phyloP scores from a whole-genome alignment of 2,797 vertebrate species.

The Lutjanus argentimaculatus region DNA sequence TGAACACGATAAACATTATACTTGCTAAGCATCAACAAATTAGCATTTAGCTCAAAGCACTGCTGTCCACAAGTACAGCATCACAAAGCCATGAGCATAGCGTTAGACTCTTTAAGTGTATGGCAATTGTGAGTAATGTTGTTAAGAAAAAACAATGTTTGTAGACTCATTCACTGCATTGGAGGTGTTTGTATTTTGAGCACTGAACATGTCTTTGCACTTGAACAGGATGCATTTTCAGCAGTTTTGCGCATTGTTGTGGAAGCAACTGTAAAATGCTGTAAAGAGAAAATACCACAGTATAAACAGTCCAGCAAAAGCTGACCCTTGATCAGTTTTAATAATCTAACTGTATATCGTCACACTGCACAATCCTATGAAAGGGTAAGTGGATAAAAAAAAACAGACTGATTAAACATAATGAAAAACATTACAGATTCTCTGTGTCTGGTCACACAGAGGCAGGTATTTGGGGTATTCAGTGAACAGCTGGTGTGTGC shows the following conservation, averaged over 20 bases:
- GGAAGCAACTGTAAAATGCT: not conserved
- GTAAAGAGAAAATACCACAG: not conserved
- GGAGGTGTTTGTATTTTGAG: not conserved
- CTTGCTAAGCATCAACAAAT: too few relatives aligned
- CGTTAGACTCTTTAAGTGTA: not conserved
- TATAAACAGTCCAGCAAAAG: not conserved
- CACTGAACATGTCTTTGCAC: too few relatives aligned
- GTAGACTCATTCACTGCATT: not conserved
- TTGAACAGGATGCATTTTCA: too few relatives aligned
- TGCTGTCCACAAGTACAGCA: too few relatives aligned
- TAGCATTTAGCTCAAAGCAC: too few relatives aligned
- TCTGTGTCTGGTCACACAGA: constrained; percentile 1
- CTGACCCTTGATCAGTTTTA: not conserved
- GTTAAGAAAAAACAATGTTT: not conserved
- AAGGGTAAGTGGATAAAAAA: not conserved
- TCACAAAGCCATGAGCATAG: too few relatives aligned
- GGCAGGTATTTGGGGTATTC: not conserved
- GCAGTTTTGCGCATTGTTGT: too few relatives aligned
- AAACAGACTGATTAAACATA: not conserved
- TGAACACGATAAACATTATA: too few relatives aligned
- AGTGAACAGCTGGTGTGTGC: constrained; percentile 26
- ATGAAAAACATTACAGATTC: not conserved
- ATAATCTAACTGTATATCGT: too few relatives aligned
- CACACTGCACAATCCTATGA: too few relatives aligned
- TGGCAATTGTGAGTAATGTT: not conserved